phyloP scores from a whole-genome alignment of 2,113 vertebrate genomes.

The Acanthochromis polyacanthus region DNA sequence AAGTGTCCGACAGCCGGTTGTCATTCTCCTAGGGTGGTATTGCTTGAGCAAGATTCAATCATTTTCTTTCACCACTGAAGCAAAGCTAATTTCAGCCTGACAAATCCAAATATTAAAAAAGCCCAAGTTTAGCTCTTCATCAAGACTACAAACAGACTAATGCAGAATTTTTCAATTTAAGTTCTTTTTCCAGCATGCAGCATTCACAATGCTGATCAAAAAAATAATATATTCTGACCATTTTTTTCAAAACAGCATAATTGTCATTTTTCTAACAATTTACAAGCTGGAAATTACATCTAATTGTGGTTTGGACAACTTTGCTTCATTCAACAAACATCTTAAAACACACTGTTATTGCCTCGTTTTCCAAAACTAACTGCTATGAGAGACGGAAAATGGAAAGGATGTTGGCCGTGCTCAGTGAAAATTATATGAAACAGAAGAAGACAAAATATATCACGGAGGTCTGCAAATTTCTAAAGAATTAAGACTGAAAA shows the following conservation, averaged over 20 bases:
- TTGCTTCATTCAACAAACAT: constrained; percentile 19
- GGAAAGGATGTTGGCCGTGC: constrained; percentile 12
- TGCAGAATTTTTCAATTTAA: too few species aligned
- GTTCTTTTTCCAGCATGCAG: too few species aligned
- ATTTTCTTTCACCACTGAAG: constrained; percentile 14
- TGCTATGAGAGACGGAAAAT: constrained; percentile 12
- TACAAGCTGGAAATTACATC: too few species aligned
- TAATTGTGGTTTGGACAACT: constrained; percentile 49
- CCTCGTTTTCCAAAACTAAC: constrained; percentile 39
- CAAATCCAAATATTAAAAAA: too few species aligned
- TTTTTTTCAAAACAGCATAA: too few species aligned
- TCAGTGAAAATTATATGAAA: background rate
- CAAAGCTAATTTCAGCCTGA: background rate
- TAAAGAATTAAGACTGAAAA: constrained; percentile 8
- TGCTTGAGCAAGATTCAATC: constrained; percentile 25
- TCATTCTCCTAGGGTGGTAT: constrained; percentile 3
- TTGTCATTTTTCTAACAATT: too few species aligned
- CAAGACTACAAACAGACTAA: background rate
- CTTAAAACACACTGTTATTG: constrained; percentile 21
- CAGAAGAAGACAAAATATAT: constrained; percentile 17
- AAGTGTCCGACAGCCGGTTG: constrained; percentile 25
- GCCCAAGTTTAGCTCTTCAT: too few species aligned
- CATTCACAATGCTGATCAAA: too few species aligned
- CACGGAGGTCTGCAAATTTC: constrained; percentile 34
- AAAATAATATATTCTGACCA: too few species aligned